phyloP scores from a whole-genome alignment of 2,797 vertebrate species.

The Ceryle rudis region DNA sequence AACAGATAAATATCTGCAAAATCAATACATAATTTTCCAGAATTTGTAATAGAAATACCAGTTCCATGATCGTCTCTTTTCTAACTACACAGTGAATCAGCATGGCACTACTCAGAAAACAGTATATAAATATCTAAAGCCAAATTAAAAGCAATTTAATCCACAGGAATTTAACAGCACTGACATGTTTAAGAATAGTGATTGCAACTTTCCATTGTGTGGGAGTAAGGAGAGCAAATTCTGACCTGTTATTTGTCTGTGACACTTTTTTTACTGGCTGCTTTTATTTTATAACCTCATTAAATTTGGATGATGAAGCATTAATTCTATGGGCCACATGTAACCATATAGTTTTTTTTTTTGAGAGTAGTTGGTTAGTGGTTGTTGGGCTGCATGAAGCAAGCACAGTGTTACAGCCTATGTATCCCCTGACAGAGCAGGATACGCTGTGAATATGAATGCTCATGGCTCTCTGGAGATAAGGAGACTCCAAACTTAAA shows the following conservation, averaged over 20 bases:
- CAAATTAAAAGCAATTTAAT: slow-evolving; percentile 63
- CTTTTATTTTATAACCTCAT: slow-evolving; percentile 69
- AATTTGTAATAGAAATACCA: not conserved
- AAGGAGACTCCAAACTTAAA: not conserved
- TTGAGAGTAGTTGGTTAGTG: not conserved
- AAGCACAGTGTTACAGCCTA: not conserved
- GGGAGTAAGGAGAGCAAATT: not conserved
- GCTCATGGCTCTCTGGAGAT: not conserved
- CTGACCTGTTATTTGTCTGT: slow-evolving; percentile 51
- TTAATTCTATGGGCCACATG: slow-evolving; percentile 51
- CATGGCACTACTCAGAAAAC: slow-evolving; percentile 32
- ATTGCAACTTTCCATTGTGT: slow-evolving; percentile 47
- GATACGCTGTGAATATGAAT: not conserved
- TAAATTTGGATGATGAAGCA: slow-evolving; percentile 59
- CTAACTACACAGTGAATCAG: not conserved
- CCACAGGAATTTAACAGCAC: slow-evolving; percentile 48
- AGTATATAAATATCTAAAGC: slow-evolving; percentile 53
- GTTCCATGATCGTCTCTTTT: not conserved
- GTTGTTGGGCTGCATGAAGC: not conserved
- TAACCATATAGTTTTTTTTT: not conserved
- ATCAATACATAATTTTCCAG: not conserved
- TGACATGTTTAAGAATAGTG: slow-evolving; percentile 34
- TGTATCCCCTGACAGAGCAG: not conserved
- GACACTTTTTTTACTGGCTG: slow-evolving; percentile 59
- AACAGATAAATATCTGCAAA: not conserved